Evolutionary conservation across 2,888 invertebrate species (phyloP), one percentile per base, ranked within the genome.

Genomic region (Drosophila lacicola): DNA sequence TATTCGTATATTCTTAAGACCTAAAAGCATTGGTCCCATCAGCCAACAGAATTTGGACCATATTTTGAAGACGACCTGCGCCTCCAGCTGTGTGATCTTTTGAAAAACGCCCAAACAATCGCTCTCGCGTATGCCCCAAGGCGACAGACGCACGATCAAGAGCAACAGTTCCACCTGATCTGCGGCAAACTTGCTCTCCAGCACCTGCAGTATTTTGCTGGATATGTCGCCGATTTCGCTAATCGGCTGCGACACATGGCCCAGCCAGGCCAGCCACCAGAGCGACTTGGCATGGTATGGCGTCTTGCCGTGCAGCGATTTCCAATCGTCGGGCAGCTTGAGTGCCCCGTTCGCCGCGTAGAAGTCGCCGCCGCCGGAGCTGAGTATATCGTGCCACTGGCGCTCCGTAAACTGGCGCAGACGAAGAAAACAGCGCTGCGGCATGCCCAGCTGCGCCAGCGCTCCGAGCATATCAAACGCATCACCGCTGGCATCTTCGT

Each of bases 121-220:
- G 4, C 96, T 95, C 88, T 96, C 96, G 19, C 96, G 95, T 47
- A 97, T 93, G 2, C 97, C 97, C 90, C 96, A 94, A 58, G 96
- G 94, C 8, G 97, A 94, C 3, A 96, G 95, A 0, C 96, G 95
- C 64, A 97, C 93, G 68, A 97, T 94, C 2, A 96, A 95, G 39
- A 97, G 93, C 56, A 96, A 95, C 54, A 94, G 93, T 88, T 94
- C 94, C 14, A 96, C 95, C 71, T 95, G 94, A 33, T 94, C 94
- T 41, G 93, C 93, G 0, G 95, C 95, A 49, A 96, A 93, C 53
- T 95, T 95, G 1, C 94, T 93, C 91, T 96, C 95, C 64, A 97
- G 93, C 91, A 96, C 95, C 61, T 93, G 92, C 72, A 93, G 93
- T 71, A 96, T 93, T 90, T 96, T 96, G 34, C 95, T 94, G 47